phyloP scores from a whole-genome alignment of 2,113 vertebrate species.

The Spea multiplicata region DNA sequence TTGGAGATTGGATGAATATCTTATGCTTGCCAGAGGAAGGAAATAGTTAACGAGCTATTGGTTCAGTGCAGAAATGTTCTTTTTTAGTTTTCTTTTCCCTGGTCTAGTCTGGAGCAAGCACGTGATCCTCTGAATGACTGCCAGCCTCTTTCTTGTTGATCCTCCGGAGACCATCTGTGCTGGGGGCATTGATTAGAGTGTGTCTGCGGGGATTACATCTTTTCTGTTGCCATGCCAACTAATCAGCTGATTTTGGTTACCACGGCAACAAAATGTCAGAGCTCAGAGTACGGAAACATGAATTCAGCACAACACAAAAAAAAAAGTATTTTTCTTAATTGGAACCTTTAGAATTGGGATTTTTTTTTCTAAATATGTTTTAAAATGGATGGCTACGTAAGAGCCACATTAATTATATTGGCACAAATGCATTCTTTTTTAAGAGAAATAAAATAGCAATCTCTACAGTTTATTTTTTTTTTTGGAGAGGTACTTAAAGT shows the following conservation, averaged over 20 bases:
- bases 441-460: neutral
- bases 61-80: constrained; percentile 76
- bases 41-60: constrained; percentile 72
- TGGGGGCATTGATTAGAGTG: constrained; percentile 99
- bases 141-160: constrained; percentile 97
- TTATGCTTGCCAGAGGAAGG: constrained; percentile 54
- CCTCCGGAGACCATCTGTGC: constrained; percentile 98
- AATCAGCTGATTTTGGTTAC: constrained; percentile 99
- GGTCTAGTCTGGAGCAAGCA: constrained; percentile 71
- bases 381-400: constrained; percentile 49
- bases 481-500: neutral
- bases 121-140: constrained; percentile 81
- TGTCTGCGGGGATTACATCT: constrained; percentile 99
- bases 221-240: constrained; percentile 99
- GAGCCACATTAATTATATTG: constrained; percentile 58
- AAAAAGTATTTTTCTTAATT: constrained; percentile 82
- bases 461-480: neutral
- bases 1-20: constrained; percentile 32
- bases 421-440: neutral
- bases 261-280: constrained; percentile 96
- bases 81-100: constrained; percentile 69
- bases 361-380: constrained; percentile 70
- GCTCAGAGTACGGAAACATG: constrained; percentile 84
- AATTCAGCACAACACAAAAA: constrained; percentile 91
- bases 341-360: constrained; percentile 85